Evolutionary conservation across 2,797 vertebrate species (phyloP).

Genomic region (Melanotaenia parkinsoni): DNA sequence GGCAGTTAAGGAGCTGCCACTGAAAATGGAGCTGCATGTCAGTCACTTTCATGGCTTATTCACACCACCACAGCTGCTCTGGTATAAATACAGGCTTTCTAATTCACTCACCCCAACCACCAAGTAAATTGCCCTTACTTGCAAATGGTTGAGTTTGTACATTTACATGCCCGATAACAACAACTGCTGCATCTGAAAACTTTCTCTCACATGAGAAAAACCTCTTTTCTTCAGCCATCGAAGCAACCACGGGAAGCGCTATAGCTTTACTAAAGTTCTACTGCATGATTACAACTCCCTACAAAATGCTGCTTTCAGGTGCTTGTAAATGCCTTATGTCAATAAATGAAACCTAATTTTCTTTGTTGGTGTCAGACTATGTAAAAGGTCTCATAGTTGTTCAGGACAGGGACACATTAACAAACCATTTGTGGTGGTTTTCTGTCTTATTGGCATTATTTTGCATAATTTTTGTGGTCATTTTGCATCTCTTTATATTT

Average conservation of each 20-base stretch:
- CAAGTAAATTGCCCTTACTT: conserved; percentile 60
- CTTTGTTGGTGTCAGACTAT: no score
- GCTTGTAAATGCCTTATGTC: not conserved
- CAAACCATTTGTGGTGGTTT: not conserved
- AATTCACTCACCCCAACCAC: conserved; percentile 59
- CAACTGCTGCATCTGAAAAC: conserved; percentile 18
- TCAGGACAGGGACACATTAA: not conserved
- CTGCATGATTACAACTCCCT: not conserved
- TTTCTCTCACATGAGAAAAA: conserved; percentile 20
- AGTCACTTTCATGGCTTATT: conserved; percentile 82
- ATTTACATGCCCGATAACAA: conserved; percentile 28
- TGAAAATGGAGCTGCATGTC: conserved; percentile 78
- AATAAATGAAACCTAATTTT: not conserved
- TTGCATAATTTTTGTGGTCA: not conserved
- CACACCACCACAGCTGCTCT: conserved; percentile 64
- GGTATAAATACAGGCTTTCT: conserved; percentile 61
- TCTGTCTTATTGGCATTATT: not conserved
- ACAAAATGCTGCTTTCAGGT: conserved; percentile 19
- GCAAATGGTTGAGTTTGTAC: conserved; percentile 39
- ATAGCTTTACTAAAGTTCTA: not conserved
- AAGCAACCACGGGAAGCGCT: not conserved
- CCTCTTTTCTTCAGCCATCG: not conserved
- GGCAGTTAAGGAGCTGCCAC: conserved; percentile 81
- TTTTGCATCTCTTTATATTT: not conserved
- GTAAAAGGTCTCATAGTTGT: no score